Percentiles rank a stretch among this genome's conserved stretches.
Conservation (phyloP, 2,113 vertebrate genomes). For the Colinus virginianus region DNA sequence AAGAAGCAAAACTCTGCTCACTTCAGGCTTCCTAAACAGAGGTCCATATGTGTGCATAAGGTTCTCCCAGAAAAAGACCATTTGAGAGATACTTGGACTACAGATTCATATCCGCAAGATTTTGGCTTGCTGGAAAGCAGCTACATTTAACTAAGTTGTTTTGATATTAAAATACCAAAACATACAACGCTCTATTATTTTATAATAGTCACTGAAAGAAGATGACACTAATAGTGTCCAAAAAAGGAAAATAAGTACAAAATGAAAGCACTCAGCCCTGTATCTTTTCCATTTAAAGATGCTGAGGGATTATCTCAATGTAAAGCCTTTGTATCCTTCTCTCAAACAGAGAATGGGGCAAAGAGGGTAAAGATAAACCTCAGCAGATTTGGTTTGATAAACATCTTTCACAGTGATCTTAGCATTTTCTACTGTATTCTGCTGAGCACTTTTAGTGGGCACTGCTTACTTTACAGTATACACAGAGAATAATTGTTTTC, state of each 20-base stretch:
- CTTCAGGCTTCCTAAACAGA: conserved; percentile 12
- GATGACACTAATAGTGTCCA: conserved; percentile 31
- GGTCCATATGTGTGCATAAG: not conserved
- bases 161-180: not conserved
- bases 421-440: not conserved
- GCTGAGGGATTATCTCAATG: conserved; percentile 62
- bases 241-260: conserved; percentile 31
- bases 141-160: conserved; percentile 39
- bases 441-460: not conserved
- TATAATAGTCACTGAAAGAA: not conserved
- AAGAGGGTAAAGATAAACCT: conserved; percentile 56
- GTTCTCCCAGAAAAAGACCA: not conserved
- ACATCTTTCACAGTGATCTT: conserved; percentile 19
- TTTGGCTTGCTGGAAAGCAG: conserved; percentile 29
- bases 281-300: conserved; percentile 63
- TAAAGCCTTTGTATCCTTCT: conserved; percentile 49
- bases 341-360: conserved; percentile 10
- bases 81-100: not conserved
- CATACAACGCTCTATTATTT: not conserved
- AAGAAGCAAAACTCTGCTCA: conserved; percentile 11
- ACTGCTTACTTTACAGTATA: not conserved
- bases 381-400: conserved; percentile 34
- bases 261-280: conserved; percentile 45
- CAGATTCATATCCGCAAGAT: not conserved
- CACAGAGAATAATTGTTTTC: not conserved